Conservation (phyloP, 1,140 invertebrate genomes). For the Bombus haemorrhoidalis region DNA sequence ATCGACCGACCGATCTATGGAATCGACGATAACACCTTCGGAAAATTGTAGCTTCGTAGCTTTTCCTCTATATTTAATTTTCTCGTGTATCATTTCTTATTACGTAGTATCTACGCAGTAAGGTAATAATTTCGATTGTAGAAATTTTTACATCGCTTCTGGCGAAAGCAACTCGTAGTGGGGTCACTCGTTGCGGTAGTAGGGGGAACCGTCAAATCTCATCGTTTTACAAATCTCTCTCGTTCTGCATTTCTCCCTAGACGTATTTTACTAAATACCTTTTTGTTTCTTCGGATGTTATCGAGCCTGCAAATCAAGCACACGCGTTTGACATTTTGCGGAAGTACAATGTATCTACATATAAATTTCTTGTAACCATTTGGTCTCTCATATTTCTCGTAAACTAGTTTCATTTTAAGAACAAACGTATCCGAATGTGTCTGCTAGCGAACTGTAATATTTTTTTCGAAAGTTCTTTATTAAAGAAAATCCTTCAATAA, state of each 20-base stretch:
- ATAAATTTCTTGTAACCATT: conserved; percentile 8
- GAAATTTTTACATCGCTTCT: conserved; percentile 24
- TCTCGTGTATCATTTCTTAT: background rate
- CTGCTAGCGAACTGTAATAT: background rate
- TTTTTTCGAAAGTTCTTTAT: background rate
- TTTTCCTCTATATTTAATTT: background rate
- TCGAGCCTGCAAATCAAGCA: background rate
- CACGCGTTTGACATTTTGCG: conserved; percentile 29
- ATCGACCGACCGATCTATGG: conserved; percentile 52
- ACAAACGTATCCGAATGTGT: background rate
- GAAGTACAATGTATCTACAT: background rate
- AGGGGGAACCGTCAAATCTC: conserved; percentile 32
- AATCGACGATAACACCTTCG: background rate
- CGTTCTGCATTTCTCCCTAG: conserved; percentile 2
- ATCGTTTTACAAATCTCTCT: conserved; percentile 13
- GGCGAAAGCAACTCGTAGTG: conserved; percentile 28
- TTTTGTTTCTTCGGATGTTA: conserved; percentile 13
- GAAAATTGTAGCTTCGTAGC: background rate
- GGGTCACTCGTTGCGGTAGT: background rate
- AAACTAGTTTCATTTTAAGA: background rate
- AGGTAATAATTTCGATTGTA: conserved; percentile 15
- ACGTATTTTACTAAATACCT: background rate
- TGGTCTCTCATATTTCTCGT: background rate
- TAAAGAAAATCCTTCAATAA: background rate
- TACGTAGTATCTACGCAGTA: background rate